These are phyloP conservation scores for Bimastos eiseni DNA, from an alignment of 2,888 invertebrate genomes.

Conservation along the genomic window DNA sequence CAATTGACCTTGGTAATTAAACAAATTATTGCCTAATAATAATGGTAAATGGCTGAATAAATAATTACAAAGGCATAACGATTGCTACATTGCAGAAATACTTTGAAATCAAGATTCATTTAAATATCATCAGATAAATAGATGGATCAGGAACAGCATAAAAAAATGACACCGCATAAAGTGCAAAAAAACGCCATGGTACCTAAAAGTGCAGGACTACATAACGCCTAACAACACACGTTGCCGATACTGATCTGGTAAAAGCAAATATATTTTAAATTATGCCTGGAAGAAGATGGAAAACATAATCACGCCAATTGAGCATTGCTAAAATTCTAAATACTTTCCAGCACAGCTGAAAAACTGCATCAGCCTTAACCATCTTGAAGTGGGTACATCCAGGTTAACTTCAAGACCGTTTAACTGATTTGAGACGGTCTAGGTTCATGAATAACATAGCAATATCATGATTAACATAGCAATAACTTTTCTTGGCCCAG, in stretches of 20 bases:
- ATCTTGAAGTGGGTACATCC: background rate
- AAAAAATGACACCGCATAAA: constrained; percentile 13
- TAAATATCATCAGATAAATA: background rate
- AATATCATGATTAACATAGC: constrained; percentile 13
- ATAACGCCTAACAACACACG: background rate
- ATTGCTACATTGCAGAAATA: background rate
- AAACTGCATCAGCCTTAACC: background rate
- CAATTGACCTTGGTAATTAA: constrained; percentile 2
- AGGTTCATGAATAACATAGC: background rate
- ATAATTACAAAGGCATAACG: background rate
- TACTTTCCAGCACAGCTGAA: background rate
- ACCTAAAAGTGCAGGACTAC: background rate
- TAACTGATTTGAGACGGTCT: too few relatives aligned
- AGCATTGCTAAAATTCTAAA: background rate
- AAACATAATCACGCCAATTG: background rate
- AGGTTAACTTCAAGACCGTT: background rate
- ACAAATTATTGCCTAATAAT: background rate
- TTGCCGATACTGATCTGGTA: background rate
- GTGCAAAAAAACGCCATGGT: background rate
- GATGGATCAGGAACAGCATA: background rate
- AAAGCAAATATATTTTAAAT: background rate
- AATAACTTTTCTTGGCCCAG: background rate
- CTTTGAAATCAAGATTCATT: background rate
- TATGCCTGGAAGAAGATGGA: background rate
- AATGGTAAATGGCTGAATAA: background rate